Percentiles rank a stretch among this genome's conserved stretches.
phyloP scores from a whole-genome alignment of 2,113 vertebrate genomes.

The Ahaetulla prasina region DNA sequence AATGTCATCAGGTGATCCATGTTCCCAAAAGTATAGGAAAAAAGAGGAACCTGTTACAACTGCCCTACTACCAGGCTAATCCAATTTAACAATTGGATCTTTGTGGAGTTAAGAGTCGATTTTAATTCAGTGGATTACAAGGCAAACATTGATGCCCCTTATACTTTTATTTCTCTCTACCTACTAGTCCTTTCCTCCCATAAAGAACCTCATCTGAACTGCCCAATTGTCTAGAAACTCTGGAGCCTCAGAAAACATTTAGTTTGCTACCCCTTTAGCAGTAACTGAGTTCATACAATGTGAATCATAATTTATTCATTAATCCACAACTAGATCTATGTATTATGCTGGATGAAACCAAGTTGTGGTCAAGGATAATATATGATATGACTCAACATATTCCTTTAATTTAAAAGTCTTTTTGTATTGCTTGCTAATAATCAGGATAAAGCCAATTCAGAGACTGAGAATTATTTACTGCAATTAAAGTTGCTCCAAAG shows the following conservation, averaged over 20 bases:
- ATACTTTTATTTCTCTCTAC: neutral
- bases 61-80: neutral
- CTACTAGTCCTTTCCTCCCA: too few species aligned
- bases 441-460: neutral
- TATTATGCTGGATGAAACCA: neutral
- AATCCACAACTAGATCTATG: neutral
- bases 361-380: neutral
- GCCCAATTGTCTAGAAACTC: neutral
- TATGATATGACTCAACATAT: neutral
- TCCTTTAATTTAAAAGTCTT: neutral
- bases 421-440: neutral
- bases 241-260: neutral
- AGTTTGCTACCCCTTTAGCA: neutral
- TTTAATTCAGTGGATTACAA: neutral
- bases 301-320: neutral
- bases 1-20: constrained; percentile 19
- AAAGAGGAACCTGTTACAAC: neutral
- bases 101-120: neutral
- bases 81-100: neutral
- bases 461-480: neutral
- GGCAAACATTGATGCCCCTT: neutral
- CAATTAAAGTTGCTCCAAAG: neutral
- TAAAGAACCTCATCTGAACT: neutral
- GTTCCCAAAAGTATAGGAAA: neutral
- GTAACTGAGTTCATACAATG: neutral